Evolutionary conservation across 2,113 vertebrate species (phyloP), one percentile per base, ranked within the genome.

Genomic region (Polyodon spathula): DNA sequence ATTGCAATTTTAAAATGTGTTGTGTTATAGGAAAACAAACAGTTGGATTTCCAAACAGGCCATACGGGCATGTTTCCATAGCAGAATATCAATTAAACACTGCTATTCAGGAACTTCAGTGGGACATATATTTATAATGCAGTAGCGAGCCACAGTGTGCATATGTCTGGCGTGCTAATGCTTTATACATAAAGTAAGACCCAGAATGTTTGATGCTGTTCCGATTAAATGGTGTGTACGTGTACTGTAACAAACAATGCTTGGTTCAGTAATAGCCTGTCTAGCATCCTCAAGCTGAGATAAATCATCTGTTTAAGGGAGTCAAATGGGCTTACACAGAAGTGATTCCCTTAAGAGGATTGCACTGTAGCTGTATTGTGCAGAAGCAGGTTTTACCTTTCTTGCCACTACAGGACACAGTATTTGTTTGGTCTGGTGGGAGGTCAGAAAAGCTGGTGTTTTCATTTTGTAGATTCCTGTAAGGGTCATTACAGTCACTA

Each of bases 301-400:
- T 5, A 55, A 55, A 55, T 55, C 53, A 55, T 55, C 53, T 55
- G 53, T 55, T 55, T 55, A 55, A 55, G 53, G 53, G 53, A 55
- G 9, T 37, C 16, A 55, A 55, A 55, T 55, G 53, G 53, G 53
- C 53, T 55, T 55, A 55, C 53, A 55, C 53, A 55, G 37, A 38
- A 38, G 5, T 54, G 53, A 54, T 54, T 54, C 53, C 53, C 53
- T 54, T 15, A 37, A 37, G 40, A 39, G 61, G 41, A 60, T 37
- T 46, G 58, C 10, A 50, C 58, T 50, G 44, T 37, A 50, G 58
- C 58, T 60, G 59, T 17, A 60, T 14, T 60, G 59, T 37, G 40
- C 27, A 14, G 17, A 60, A 16, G 11, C 46, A 40, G 44, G 59
- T 60, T 48, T 48, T 60, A 55, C 40, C 39, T 43, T 38, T 38